These are phyloP conservation scores for Bolborhynchus lineola DNA, from an alignment of 2,113 vertebrate genomes.

Conservation along the genomic window DNA sequence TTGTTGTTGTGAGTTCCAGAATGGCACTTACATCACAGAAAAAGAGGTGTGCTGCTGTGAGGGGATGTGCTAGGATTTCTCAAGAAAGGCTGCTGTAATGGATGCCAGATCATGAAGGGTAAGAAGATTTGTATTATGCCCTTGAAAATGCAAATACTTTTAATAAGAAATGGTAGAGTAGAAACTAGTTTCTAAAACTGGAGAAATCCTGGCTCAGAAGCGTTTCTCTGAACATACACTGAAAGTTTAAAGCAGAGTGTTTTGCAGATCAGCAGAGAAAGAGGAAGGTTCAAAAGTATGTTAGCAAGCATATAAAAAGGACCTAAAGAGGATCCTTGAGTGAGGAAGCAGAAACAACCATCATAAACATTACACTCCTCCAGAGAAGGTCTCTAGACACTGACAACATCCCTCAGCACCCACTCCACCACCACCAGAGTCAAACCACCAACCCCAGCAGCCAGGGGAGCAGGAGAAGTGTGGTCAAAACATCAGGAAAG, in stretches of 20 bases:
- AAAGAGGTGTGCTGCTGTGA: not conserved
- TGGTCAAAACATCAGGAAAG: not conserved
- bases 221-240: not conserved
- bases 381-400: not conserved
- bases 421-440: not conserved
- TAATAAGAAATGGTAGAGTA: not conserved
- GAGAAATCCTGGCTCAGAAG: not conserved
- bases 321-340: not conserved
- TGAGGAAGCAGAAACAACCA: not conserved
- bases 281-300: not conserved
- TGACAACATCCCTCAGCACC: not conserved
- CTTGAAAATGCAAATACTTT: not conserved
- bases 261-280: not conserved
- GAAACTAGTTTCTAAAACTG: not conserved
- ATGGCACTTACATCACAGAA: not conserved
- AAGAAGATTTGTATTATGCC: not conserved
- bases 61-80: not conserved
- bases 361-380: not conserved
- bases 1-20: not conserved
- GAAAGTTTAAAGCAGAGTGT: not conserved
- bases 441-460: not conserved
- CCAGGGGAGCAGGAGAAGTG: not conserved
- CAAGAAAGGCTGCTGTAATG: not conserved
- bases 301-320: not conserved
- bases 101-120: not conserved